Base-by-base conservation (phyloP, 2,797 vertebrate genomes). In the Momotus momota region DNA sequence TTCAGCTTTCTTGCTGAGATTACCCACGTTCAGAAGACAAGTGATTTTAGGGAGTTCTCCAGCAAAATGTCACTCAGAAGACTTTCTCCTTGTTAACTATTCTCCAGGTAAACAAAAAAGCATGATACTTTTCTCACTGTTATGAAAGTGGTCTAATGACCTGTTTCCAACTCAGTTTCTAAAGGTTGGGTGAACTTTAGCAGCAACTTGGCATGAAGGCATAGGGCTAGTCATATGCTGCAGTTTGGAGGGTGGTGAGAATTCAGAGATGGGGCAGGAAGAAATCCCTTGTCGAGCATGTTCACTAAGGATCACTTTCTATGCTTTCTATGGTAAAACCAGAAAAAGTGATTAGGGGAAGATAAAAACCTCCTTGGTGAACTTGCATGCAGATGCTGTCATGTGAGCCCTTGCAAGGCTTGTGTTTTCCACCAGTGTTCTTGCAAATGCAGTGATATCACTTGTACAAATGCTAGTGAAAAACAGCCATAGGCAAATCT, bases 41-140 rank as follows among this genome's bases (percentile, higher is more conserved):
- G 45, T 46, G 74, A 87, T 90, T 88, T 90, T 49, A 90, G 54
- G 46, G 69, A 93, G 27, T 11, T 89, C 65, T 95, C 65, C 23
- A 71, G 66, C 58, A 55, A 82, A 88, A 55, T 40, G 46, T 64
- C 66, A 46, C 38, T 71, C 69, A 60, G 23, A 62, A 67, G 27
- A 35, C 18, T 82, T 79, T 75, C 38, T 67, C 31, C 49, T 45
- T 21, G 33, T 79, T 70, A 66, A 52, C 35, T 55, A 2, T 70
- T 70, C 48, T 73, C 27, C 57, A 66, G 73, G 31, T 86, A 40
- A 86, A 79, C 21, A 11, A 23, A 62, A 90, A 69, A 79, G 33
- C 85, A 46, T 0, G 0, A 15, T 12, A 8, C 21, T 65, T 69
- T 83, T 54, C 54, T 90, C 40, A 49, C n/a, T 12, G 1, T 49